Evolutionary conservation across 1,140 invertebrate species (phyloP).

Genomic region (Lasioglossum baleicum): DNA sequence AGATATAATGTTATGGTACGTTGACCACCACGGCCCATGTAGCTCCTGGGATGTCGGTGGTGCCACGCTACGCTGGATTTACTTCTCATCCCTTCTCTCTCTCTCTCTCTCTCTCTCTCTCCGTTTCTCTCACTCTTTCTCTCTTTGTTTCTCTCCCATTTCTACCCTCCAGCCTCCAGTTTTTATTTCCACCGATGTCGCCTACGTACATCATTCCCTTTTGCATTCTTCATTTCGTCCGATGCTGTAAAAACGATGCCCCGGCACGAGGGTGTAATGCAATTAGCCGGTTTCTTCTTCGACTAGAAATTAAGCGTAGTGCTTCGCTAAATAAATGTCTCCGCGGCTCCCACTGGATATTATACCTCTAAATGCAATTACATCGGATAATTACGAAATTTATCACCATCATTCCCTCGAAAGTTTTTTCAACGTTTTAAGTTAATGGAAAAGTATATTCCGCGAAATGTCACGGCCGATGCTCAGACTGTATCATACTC

Average conservation of each 20-base stretch:
- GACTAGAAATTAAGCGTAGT: conserved; percentile 52
- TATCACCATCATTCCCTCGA: not conserved
- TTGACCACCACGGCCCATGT: conserved; percentile 73
- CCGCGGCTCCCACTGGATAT: conserved; percentile 30
- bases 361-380: conserved; percentile 25
- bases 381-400: conserved; percentile 27
- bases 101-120: no score
- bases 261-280: conserved; percentile 53
- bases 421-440: not conserved
- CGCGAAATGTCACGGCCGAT: not conserved
- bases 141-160: no score
- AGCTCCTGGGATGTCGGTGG: conserved; percentile 53
- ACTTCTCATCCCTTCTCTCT: conserved; percentile 41
- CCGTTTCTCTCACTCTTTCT: no score
- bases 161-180: conserved; percentile 40
- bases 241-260: conserved; percentile 47
- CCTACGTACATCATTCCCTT: conserved; percentile 56
- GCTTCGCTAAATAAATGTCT: conserved; percentile 31
- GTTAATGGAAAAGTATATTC: not conserved
- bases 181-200: conserved; percentile 54
- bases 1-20: conserved; percentile 76
- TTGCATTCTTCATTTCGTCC: conserved; percentile 59
- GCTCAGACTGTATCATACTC: not conserved
- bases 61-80: conserved; percentile 68
- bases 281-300: conserved; percentile 62